A percentile compares a stretch with the other conserved stretches of the same genome.
Evolutionary conservation across 2,797 vertebrate genomes (phyloP).

Genomic region (Alfaro cultratus): DNA sequence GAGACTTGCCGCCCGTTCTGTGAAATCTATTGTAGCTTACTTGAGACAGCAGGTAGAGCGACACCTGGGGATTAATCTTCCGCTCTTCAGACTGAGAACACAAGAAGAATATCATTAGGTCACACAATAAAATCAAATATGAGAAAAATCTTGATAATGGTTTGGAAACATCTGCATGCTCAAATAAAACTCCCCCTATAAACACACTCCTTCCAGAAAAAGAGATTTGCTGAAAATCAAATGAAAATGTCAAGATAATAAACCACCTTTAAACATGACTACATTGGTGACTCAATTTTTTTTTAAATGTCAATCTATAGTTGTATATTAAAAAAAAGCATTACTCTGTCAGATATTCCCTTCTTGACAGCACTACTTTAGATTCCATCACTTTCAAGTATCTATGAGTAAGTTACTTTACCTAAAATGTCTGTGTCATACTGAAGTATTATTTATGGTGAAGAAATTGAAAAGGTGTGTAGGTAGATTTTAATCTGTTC

Average conservation of each 20-base stretch:
- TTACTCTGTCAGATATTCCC: background rate
- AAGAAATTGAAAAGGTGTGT: background rate
- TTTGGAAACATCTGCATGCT: background rate
- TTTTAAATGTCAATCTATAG: background rate
- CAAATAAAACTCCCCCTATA: background rate
- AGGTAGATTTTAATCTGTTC: background rate
- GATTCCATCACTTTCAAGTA: background rate
- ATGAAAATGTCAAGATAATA: background rate
- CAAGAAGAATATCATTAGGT: background rate
- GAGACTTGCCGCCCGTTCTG: background rate
- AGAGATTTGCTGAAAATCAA: background rate
- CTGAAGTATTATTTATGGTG: background rate
- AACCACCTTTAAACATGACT: background rate
- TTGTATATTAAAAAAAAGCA: background rate
- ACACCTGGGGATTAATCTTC: slow-evolving; percentile 95
- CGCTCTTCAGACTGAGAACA: slow-evolving; percentile 86
- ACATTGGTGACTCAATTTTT: background rate
- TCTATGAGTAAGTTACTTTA: background rate
- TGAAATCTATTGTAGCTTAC: slow-evolving; percentile 76
- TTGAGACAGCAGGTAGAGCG: slow-evolving; percentile 96
- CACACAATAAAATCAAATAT: background rate
- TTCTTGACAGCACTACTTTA: background rate
- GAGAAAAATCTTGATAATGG: background rate
- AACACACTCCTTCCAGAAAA: background rate
- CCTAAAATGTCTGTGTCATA: slow-evolving; percentile 4